Conservation (phyloP, 2,797 vertebrate genomes). For the Gobio occitaniae region DNA sequence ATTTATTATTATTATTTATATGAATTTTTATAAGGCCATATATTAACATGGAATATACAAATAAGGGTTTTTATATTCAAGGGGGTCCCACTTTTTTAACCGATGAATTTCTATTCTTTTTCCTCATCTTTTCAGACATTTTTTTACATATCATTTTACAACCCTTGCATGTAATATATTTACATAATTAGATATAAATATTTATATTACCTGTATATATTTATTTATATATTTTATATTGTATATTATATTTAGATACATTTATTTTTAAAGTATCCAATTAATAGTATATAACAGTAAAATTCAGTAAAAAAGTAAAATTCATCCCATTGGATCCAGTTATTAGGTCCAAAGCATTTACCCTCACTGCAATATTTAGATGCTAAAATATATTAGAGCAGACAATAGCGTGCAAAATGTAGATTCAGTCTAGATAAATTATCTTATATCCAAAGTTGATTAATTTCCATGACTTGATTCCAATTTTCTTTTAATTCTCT, state of each 20-base stretch:
- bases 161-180: neutral
- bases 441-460: neutral
- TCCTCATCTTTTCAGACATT: neutral
- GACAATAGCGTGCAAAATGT: neutral
- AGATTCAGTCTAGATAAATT: neutral
- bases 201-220: neutral
- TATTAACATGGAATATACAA: neutral
- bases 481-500: neutral
- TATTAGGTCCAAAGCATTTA: neutral
- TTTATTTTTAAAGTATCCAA: neutral
- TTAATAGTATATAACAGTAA: too few species aligned
- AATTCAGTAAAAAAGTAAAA: neutral
- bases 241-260: neutral
- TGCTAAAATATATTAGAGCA: neutral
- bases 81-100: neutral
- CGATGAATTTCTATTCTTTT: neutral
- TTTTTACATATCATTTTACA: neutral
- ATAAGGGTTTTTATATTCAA: neutral
- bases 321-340: neutral
- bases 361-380: neutral
- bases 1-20: neutral
- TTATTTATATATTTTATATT: too few species aligned
- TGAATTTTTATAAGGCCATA: neutral
- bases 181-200: neutral
- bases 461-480: neutral